Percentiles rank a stretch among this genome's conserved stretches.
These are phyloP conservation scores for Ochotona princeps DNA, from an alignment of 2,113 vertebrate species.

Conservation along the genomic window DNA sequence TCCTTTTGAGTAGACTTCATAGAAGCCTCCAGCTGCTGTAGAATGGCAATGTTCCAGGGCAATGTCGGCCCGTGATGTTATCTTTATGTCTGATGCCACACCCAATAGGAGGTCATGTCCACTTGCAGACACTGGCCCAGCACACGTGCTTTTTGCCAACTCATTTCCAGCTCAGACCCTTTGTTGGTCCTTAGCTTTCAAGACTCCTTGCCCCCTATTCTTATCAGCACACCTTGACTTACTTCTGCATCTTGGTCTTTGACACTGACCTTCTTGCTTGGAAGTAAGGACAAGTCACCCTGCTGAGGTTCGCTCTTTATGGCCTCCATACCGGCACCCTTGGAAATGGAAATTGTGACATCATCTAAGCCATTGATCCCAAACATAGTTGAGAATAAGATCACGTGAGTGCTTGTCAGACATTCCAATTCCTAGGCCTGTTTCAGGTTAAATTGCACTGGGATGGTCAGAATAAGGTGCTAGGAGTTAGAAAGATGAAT, in stretches of 20 bases:
- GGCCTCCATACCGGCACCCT: slow-evolving; percentile 29
- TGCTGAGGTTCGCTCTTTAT: slow-evolving; percentile 51
- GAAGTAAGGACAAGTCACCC: slow-evolving; percentile 7
- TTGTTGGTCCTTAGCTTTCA: slow-evolving; percentile 25
- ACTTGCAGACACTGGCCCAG: background rate
- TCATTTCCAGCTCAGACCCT: background rate
- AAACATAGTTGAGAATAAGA: slow-evolving; percentile 18
- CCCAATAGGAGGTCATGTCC: background rate
- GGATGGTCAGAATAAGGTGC: background rate
- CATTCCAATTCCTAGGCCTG: background rate
- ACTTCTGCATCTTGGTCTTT: slow-evolving; percentile 52
- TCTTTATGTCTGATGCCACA: background rate
- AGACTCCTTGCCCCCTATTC: slow-evolving; percentile 4
- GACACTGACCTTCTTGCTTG: slow-evolving; percentile 25
- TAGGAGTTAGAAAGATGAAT: background rate
- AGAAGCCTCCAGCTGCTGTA: background rate
- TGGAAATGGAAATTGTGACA: slow-evolving; percentile 55
- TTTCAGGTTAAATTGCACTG: background rate
- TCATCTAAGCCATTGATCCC: slow-evolving; percentile 46
- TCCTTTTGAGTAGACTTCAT: background rate
- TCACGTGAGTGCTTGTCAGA: background rate
- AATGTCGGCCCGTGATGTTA: background rate
- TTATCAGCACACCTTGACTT: slow-evolving; percentile 49
- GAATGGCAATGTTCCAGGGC: background rate
- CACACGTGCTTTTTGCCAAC: background rate